Base-by-base conservation (phyloP, 1,140 invertebrate species). In the Melipona quadrifasciata region DNA sequence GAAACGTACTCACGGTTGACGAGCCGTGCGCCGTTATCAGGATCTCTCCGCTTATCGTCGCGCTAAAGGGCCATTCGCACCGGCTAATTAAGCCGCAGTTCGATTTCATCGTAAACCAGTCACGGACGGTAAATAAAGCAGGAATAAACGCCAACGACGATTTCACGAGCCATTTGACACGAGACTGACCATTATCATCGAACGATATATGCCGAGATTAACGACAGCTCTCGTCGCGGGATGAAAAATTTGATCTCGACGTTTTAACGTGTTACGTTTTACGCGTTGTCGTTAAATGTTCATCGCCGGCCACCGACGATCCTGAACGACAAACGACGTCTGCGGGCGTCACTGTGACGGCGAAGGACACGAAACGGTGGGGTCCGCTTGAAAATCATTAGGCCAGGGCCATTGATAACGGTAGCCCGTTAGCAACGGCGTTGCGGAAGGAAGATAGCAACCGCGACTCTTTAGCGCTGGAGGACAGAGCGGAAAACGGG, bases 371-470 rank as follows among this genome's bases (percentile, higher is more conserved):
- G 64, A 86, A 91, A 75, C 39, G 87, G 84, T 86, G 0, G 81
- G 84, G 87, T 91, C 87, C 77, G 89, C 91, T 93, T 92, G 87
- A 93, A 93, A 93, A 93, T 92, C 90, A 93, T 93, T 92, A 93
- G 86, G 86, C 86, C 65, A 47, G 76, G 78, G 31, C 70, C 84
- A 89, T 89, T 92, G 92, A 93, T 92, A 93, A 93, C 90, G 78
- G 90, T 84, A 19, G 55, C 53, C 80, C 76, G 86, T 85, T 87
- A 87, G 79, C 80, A 79, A 57, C 39, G 75, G 81, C 72, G 84
- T 84, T 82, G 84, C 89, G 86, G 86, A 90, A 88, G 76, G 70
- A 89, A 89, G 82, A 89, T 87, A 87, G 87, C 77, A 81, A 79
- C 79, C 86, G 86, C 90, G 86, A 91, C 87, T 90, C 86, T 92